These are phyloP conservation scores for Chamaea fasciata DNA, from an alignment of 2,113 vertebrate genomes.

Conservation along the genomic window DNA sequence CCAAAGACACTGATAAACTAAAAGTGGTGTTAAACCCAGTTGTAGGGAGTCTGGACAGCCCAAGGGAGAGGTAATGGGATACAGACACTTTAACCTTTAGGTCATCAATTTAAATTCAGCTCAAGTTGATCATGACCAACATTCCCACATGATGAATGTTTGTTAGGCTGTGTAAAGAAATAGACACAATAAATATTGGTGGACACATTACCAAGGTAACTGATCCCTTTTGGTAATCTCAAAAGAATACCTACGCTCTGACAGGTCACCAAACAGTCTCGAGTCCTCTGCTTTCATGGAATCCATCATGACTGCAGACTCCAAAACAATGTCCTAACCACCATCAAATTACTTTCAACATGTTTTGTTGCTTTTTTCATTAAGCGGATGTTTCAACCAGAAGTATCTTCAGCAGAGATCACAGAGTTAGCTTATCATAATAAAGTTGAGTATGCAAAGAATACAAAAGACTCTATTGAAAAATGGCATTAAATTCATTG, in stretches of 20 bases:
- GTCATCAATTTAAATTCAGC: slow-evolving; percentile 52
- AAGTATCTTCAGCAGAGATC: background rate
- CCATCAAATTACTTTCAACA: background rate
- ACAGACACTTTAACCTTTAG: slow-evolving; percentile 49
- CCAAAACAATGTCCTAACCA: background rate
- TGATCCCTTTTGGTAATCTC: slow-evolving; percentile 48
- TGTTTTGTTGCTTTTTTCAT: background rate
- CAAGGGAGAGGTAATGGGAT: slow-evolving; percentile 13
- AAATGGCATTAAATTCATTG: background rate
- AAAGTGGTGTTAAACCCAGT: background rate
- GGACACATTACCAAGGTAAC: slow-evolving; percentile 62
- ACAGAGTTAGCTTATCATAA: background rate
- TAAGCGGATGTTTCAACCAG: background rate
- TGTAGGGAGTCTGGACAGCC: background rate
- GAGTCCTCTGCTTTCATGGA: background rate
- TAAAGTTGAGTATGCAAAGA: background rate
- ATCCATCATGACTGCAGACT: background rate
- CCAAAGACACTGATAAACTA: background rate
- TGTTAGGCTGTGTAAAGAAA: slow-evolving; percentile 50
- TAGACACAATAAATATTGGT: slow-evolving; percentile 54
- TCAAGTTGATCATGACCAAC: slow-evolving; percentile 35
- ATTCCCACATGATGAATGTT: slow-evolving; percentile 49
- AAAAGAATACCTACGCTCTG: slow-evolving; percentile 27
- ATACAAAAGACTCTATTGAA: background rate
- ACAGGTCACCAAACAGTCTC: background rate